Evolutionary conservation across 2,888 invertebrate species (phyloP), one percentile per base, ranked within the genome.

Genomic region (Hoplodrina blanda): DNA sequence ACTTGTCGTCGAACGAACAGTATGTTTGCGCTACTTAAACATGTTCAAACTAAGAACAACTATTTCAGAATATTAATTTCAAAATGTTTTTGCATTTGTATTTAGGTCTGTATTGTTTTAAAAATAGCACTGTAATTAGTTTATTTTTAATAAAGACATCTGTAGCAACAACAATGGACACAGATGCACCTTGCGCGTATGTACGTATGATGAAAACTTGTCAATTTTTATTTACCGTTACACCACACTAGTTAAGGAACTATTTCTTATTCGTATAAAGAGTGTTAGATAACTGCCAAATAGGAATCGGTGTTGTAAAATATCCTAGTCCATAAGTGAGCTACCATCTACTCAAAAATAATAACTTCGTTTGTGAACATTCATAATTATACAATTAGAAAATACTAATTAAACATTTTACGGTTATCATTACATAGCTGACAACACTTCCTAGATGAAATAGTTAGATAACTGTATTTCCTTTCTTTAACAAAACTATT

Each of bases 221-320:
- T 92, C 92, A 93, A 93, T 93, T 94, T 73, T 91, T 81, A 88
- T 92, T 93, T 91, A 84, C 74, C 86, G 70, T 85, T 81, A 75
- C 87, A 87, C 87, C 86, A 87, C 80, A 59, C 85, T 84, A 86
- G 81, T 85, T 81, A 85, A 84, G 84, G 85, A 82, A 78, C 62
- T 88, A 88, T 80, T 85, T 88, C 87, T 88, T 88, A 87, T 87
- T 85, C 85, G 80, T 88, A 85, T 87, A 89, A 91, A 91, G 89
- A 89, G 89, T 90, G 86, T 93, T 94, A 94, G 93, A 89, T 93
- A 91, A 95, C 95, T 95, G 95, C 95, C 95, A 95, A 95, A 95
- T 94, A 94, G 91, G 88, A 91, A 88, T 94, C 91, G 91, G 89
- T 95, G 94, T 95, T 93, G 91, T 94, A 93, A 92, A 91, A 91